Evolutionary conservation across 2,888 invertebrate genomes (phyloP).

Genomic region (Globia sparganii): DNA sequence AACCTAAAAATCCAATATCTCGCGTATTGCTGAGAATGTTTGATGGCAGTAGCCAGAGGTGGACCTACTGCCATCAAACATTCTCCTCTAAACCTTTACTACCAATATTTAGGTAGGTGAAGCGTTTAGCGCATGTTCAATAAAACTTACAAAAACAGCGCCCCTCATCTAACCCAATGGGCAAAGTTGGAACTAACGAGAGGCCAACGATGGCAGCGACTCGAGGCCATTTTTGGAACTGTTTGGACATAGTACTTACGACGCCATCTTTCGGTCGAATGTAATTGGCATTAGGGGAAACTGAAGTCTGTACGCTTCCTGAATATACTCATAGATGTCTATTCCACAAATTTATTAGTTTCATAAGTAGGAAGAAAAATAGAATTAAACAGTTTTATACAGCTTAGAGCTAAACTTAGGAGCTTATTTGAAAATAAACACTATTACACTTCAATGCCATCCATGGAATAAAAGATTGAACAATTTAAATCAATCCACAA

Average conservation of each 20-base stretch:
- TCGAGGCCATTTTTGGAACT: neutral
- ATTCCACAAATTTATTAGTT: neutral
- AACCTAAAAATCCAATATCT: neutral
- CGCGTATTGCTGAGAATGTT: neutral
- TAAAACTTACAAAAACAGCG: neutral
- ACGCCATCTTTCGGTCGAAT: conserved; percentile 42
- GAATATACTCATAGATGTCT: conserved; percentile 42
- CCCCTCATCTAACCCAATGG: neutral
- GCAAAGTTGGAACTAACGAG: conserved; percentile 7
- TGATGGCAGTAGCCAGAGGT: neutral
- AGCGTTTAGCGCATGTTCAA: neutral
- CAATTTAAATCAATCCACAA: neutral
- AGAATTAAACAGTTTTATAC: neutral
- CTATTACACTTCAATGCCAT: neutral
- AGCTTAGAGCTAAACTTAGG: neutral
- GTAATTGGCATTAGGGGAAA: neutral
- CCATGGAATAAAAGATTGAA: neutral
- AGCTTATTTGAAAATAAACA: neutral
- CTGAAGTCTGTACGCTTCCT: conserved; percentile 1
- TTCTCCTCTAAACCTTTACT: neutral
- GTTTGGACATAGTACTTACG: neutral
- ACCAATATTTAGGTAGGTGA: too few relatives aligned
- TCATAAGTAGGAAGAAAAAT: neutral
- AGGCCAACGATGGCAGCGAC: neutral
- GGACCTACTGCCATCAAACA: too few relatives aligned